Conservation (phyloP, 2,113 vertebrate species). For the Aspiorhynchus laticeps region DNA sequence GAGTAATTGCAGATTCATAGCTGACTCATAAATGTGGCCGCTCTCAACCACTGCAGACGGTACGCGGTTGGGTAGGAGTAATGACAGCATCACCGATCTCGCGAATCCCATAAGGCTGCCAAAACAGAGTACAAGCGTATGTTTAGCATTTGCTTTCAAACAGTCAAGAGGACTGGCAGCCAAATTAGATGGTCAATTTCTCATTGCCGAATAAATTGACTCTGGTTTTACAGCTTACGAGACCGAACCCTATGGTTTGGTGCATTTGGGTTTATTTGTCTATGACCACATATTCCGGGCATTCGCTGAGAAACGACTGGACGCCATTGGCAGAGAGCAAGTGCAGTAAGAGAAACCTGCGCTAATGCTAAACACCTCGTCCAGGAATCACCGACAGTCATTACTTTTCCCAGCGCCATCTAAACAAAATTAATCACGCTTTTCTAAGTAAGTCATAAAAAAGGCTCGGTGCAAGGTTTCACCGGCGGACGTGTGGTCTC, state of each 20-base stretch:
- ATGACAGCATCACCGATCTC: slow-evolving; percentile 35
- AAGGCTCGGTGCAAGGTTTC: not conserved
- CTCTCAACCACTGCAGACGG: slow-evolving; percentile 54
- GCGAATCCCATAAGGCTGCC: slow-evolving; percentile 19
- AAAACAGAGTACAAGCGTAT: slow-evolving; percentile 20
- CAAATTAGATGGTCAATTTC: slow-evolving; percentile 36
- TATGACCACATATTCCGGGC: slow-evolving; percentile 44
- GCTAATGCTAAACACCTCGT: slow-evolving; percentile 12
- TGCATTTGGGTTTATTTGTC: slow-evolving; percentile 42
- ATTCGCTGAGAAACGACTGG: slow-evolving; percentile 4
- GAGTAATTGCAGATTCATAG: slow-evolving; percentile 55
- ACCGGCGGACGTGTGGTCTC: not conserved
- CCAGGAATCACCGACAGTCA: not conserved
- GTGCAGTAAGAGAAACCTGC: slow-evolving; percentile 1
- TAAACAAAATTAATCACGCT: slow-evolving; percentile 25
- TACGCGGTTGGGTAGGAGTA: not conserved
- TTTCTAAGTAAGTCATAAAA: not conserved
- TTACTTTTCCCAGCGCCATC: not conserved
- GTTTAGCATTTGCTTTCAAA: slow-evolving; percentile 27
- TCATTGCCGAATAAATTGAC: slow-evolving; percentile 28
- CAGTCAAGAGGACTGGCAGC: slow-evolving; percentile 3
- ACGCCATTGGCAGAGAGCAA: slow-evolving; percentile 11
- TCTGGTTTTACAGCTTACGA: slow-evolving; percentile 35
- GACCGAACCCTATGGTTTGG: slow-evolving; percentile 39
- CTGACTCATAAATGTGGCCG: slow-evolving; percentile 54